Conservation (phyloP, 1,140 invertebrate species). For the Scaptomyza pallida region DNA sequence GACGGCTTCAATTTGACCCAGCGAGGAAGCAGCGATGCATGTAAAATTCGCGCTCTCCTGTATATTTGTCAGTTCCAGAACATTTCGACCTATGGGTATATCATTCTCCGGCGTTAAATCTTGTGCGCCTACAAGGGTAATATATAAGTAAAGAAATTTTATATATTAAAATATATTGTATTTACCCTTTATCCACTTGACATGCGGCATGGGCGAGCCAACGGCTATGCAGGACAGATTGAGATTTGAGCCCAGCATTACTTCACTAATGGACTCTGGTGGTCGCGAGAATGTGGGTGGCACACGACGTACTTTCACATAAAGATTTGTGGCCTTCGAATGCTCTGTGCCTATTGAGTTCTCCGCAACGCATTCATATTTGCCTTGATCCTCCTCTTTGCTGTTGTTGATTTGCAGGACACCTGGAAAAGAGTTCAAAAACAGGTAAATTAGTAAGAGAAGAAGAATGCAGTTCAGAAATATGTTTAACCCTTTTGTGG, state of each 20-base stretch:
- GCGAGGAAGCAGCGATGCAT: constrained; percentile 95
- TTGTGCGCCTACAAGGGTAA: constrained; percentile 85
- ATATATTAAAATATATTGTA: not conserved
- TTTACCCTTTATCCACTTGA: constrained; percentile 96
- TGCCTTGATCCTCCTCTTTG: constrained; percentile 95
- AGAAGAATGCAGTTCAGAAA: no score
- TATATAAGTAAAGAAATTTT: not conserved
- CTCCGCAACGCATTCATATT: constrained; percentile 97
- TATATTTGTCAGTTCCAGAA: constrained; percentile 93
- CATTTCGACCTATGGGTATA: constrained; percentile 93
- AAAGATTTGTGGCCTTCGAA: constrained; percentile 94
- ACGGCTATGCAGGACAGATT: constrained; percentile 98
- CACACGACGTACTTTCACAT: constrained; percentile 97
- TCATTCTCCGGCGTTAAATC: constrained; percentile 94
- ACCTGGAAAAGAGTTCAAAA: constrained; percentile 87
- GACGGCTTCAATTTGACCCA: constrained; percentile 94
- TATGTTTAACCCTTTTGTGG: no score
- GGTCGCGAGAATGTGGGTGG: constrained; percentile 97
- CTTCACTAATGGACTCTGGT: constrained; percentile 92
- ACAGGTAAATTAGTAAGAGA: no score
- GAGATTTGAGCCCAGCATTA: constrained; percentile 94
- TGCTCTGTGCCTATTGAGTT: constrained; percentile 96
- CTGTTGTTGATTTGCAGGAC: constrained; percentile 96
- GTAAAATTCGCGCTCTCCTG: constrained; percentile 98
- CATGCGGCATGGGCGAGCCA: constrained; percentile 98